Conservation (phyloP, 2,113 vertebrate species). For the Myrmophylax atrothorax region DNA sequence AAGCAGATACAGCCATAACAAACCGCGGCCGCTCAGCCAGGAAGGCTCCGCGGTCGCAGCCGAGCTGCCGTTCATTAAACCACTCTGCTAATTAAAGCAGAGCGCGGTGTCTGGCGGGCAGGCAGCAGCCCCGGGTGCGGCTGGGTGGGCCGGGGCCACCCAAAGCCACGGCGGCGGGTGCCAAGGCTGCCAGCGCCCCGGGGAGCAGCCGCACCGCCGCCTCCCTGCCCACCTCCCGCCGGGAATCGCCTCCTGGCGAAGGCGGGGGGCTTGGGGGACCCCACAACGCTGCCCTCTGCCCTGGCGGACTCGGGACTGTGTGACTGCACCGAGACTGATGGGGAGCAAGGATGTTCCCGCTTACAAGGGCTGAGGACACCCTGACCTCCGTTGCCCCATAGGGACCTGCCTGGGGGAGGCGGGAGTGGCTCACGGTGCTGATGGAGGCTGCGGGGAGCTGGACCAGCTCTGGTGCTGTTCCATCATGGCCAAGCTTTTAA, state of each 20-base stretch:
- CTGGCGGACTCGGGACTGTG: accelerated
- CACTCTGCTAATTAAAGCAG: background rate
- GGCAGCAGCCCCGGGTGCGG: background rate
- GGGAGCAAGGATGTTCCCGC: accelerated
- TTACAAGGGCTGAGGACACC: background rate
- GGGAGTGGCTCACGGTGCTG: background rate
- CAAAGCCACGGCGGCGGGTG: background rate
- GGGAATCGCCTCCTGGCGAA: accelerated
- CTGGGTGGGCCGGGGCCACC: background rate
- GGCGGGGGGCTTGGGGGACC: accelerated
- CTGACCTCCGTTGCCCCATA: background rate
- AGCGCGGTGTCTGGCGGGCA: background rate
- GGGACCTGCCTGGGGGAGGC: background rate
- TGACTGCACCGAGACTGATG: accelerated
- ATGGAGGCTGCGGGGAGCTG: background rate
- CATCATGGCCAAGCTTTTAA: accelerated
- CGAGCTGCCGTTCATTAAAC: background rate
- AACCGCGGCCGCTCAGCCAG: background rate
- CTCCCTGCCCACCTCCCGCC: background rate
- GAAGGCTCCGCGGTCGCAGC: background rate
- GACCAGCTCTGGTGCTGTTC: background rate
- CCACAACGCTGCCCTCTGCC: accelerated
- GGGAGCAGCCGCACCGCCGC: background rate
- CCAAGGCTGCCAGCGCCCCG: background rate
- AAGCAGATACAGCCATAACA: background rate